Evolutionary conservation across 2,888 invertebrate genomes (phyloP), one percentile per base, ranked within the genome.

Genomic region (Cheilosia grossa): DNA sequence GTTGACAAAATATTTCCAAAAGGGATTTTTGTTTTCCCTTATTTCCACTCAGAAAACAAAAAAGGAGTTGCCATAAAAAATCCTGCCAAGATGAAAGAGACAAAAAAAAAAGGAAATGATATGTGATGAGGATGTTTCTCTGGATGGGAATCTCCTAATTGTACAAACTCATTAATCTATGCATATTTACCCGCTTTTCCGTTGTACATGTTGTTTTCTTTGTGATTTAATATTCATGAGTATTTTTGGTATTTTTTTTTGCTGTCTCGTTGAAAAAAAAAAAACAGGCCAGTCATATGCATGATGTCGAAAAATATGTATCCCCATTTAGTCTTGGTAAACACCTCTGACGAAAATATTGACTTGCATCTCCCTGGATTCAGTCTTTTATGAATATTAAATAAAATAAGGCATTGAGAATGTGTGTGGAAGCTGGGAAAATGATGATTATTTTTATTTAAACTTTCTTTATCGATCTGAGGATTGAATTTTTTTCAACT

Each of bases 151-250:
- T 27, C 21, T 27, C 33, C 61, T 78, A 64, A 78, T 78, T 64
- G 56, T 64, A 64, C 64, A 72, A 79, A 58, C 79, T 72, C 72
- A 58, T 72, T 72, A 64, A 72, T 72, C 30, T 27, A 61, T 67
- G 42, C 17, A 69, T 61, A 13, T 56, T 63, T 70, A 63, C 51
- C 47, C 70, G 70, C 47, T 70, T 78, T 49, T 56, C n/a, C 37
- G n/a, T 59, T 58, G 10, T 37, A 37, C 3, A 21, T 40, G 51
- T 58, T 74, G 37, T 69, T 70, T 70, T 70, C 40, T 56, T 63
- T 70, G 47, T 70, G 63, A 78, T 63, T 78, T 70, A 70, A 70
- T 70, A 78, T 78, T 78, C 70, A 63, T 63, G 63, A 56, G 42
- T 9, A 30, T 47, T 49, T 75, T 30, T 30, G 30, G 9, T 30